A percentile compares a stretch with the other conserved stretches of the same genome.
These are phyloP conservation scores for Glomeris maerens DNA, from an alignment of 1,140 invertebrate species.

Conservation along the genomic window DNA sequence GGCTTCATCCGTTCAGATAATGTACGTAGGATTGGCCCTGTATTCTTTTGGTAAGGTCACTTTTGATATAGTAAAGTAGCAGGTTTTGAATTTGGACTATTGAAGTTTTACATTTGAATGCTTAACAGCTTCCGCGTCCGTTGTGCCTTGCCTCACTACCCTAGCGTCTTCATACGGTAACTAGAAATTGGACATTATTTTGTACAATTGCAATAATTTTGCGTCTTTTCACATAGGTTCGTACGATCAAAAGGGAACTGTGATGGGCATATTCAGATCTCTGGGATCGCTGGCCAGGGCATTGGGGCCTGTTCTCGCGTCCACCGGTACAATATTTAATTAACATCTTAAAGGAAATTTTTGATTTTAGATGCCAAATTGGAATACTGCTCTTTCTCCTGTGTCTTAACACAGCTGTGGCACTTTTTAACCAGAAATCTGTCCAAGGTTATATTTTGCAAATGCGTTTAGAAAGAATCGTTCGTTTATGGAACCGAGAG, in stretches of 20 bases:
- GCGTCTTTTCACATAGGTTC: slow-evolving; percentile 21
- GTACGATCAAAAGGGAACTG: slow-evolving; percentile 72
- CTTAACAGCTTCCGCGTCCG: slow-evolving; percentile 68
- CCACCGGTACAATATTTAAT: too few relatives aligned
- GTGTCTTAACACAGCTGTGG: too few relatives aligned
- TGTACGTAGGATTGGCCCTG: slow-evolving; percentile 69
- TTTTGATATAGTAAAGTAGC: slow-evolving; percentile 2
- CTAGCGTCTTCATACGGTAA: slow-evolving; percentile 66
- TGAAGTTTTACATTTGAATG: slow-evolving; percentile 17
- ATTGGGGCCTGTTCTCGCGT: slow-evolving; percentile 76
- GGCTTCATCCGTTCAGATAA: slow-evolving; percentile 37
- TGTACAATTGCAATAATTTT: too few relatives aligned
- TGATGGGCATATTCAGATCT: slow-evolving; percentile 85
- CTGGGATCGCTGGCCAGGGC: slow-evolving; percentile 82
- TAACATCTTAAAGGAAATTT: too few relatives aligned
- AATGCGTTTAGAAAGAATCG: too few relatives aligned
- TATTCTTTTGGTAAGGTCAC: slow-evolving; percentile 73
- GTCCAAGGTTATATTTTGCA: too few relatives aligned
- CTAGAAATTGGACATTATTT: too few relatives aligned
- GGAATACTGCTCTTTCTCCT: too few relatives aligned
- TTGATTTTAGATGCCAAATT: too few relatives aligned
- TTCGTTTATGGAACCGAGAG: too few relatives aligned
- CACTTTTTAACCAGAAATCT: too few relatives aligned
- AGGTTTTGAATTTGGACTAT: slow-evolving; percentile 14
- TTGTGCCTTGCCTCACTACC: slow-evolving; percentile 85